phyloP scores from a whole-genome alignment of 2,113 vertebrate genomes.

The Pandion haliaetus region DNA sequence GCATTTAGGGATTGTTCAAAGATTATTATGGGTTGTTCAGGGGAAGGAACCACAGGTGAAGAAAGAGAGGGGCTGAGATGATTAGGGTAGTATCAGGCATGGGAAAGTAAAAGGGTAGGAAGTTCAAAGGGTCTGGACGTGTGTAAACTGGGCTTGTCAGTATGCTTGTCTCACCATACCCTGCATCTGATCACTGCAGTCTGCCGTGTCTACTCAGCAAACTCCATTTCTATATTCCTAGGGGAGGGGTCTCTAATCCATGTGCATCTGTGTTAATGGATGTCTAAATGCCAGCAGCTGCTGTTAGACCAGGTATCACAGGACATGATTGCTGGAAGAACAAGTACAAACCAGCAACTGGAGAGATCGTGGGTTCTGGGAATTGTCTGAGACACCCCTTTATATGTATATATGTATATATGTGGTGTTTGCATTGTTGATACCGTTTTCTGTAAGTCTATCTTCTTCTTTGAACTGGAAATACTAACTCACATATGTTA shows the following conservation, averaged over 20 bases:
- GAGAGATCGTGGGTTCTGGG: not conserved
- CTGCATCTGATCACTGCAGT: rapidly evolving
- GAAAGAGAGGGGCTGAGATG: not conserved
- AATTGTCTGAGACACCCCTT: not conserved
- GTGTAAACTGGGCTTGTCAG: not conserved
- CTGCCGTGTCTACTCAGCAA: not conserved
- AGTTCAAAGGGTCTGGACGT: not conserved
- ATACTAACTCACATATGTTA: not conserved
- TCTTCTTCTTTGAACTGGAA: not conserved
- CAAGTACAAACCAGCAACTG: not conserved
- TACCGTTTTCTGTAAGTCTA: not conserved
- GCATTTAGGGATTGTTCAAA: not conserved
- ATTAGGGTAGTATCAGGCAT: not conserved
- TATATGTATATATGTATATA: not conserved
- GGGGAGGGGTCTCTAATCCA: not conserved
- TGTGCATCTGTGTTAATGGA: not conserved
- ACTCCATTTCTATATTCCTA: not conserved
- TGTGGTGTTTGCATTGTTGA: not conserved
- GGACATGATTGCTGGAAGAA: not conserved
- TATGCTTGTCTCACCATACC: not conserved
- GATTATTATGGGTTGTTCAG: not conserved
- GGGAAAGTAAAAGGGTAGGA: not conserved
- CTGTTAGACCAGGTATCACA: not conserved
- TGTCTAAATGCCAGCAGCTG: not conserved
- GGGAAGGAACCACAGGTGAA: not conserved